phyloP scores from a whole-genome alignment of 1,140 invertebrate species.

The Drosophila quadrilineata region DNA sequence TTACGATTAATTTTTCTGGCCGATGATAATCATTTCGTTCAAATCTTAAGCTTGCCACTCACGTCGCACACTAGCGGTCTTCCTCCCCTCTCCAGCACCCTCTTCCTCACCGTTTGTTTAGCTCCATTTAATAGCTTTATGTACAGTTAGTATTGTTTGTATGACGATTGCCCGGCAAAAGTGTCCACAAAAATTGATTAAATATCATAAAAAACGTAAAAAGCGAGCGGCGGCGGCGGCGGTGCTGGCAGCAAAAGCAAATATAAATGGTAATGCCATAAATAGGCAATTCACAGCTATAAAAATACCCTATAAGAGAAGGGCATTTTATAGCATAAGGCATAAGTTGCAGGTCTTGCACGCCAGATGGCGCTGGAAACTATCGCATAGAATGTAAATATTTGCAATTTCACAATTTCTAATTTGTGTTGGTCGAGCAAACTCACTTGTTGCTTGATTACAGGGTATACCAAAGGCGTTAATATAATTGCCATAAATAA shows the following conservation, averaged over 20 bases:
- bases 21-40: slow-evolving; percentile 5
- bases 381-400: no score
- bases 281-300: no score
- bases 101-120: not conserved
- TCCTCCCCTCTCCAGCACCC: not conserved
- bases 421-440: no score
- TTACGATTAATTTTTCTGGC: no score
- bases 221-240: slow-evolving; percentile 41
- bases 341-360: no score
- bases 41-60: slow-evolving; percentile 41
- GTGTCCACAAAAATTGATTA: slow-evolving; percentile 28
- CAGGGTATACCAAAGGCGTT: slow-evolving; percentile 31
- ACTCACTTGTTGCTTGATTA: no score
- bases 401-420: no score
- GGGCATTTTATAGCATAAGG: no score
- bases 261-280: no score
- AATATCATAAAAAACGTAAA: slow-evolving; percentile 28
- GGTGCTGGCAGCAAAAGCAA: no score
- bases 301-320: no score
- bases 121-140: slow-evolving; percentile 4
- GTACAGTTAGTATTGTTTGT: slow-evolving; percentile 33
- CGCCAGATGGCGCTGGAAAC: no score
- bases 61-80: slow-evolving; percentile 25
- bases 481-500: slow-evolving; percentile 55
- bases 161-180: slow-evolving; percentile 11